phyloP scores from a whole-genome alignment of 2,888 invertebrate species.

The Pinctada fucata region DNA sequence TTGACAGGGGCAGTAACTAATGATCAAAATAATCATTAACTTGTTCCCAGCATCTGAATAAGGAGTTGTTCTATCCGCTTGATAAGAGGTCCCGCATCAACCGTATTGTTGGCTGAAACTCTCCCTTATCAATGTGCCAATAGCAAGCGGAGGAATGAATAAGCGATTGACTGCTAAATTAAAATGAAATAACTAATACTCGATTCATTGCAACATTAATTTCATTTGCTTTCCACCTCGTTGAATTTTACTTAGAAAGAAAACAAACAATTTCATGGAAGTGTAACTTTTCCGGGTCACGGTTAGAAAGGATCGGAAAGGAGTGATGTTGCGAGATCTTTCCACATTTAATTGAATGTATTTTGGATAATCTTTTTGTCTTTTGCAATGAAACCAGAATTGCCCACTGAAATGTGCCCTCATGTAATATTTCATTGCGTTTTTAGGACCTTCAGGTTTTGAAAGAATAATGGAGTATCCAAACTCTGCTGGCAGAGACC shows the following conservation, averaged over 20 bases:
- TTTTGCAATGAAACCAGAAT: too few relatives aligned
- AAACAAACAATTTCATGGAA: slow-evolving; percentile 1
- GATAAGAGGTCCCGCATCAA: neutral
- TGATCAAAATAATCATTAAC: slow-evolving; percentile 1
- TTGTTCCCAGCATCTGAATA: neutral
- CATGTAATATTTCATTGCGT: too few relatives aligned
- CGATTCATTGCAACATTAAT: slow-evolving; percentile 17
- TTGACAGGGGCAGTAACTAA: slow-evolving; percentile 1
- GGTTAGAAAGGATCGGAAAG: too few relatives aligned
- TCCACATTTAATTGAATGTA: too few relatives aligned
- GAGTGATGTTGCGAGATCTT: too few relatives aligned
- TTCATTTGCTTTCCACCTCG: neutral
- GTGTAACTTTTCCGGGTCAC: neutral
- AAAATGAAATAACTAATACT: slow-evolving; percentile 21
- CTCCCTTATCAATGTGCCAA: slow-evolving; percentile 7
- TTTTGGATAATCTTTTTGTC: too few relatives aligned
- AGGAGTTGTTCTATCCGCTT: neutral
- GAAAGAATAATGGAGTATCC: too few relatives aligned
- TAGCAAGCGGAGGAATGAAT: neutral
- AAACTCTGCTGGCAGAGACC: too few relatives aligned
- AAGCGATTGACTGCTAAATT: neutral
- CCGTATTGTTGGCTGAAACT: neutral
- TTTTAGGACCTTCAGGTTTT: too few relatives aligned
- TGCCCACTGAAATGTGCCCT: too few relatives aligned
- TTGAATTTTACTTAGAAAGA: slow-evolving; percentile 3